Evolutionary conservation across 2,113 vertebrate genomes (phyloP).

Genomic region (Scolopax mira): DNA sequence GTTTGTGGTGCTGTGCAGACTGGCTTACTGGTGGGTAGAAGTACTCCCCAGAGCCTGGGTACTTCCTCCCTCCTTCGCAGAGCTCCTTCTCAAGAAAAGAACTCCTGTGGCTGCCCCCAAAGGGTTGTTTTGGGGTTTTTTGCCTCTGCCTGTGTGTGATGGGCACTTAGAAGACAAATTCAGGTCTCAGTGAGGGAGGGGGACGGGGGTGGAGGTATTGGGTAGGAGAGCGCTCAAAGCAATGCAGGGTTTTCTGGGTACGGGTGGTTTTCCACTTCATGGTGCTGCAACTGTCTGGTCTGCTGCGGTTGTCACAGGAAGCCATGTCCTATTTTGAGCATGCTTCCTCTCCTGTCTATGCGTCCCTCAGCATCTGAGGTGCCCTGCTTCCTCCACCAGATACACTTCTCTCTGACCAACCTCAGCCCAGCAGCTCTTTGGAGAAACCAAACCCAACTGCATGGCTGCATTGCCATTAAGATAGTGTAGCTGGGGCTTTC

Average conservation of each 20-base stretch:
- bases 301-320: slow-evolving; percentile 6
- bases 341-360: not conserved
- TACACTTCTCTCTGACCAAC: not conserved
- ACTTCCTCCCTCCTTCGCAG: not conserved
- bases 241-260: slow-evolving; percentile 23
- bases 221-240: not conserved
- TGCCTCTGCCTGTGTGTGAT: not conserved
- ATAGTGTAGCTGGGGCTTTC: not conserved
- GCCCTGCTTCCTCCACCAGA: not conserved
- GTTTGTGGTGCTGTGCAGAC: not conserved
- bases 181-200: not conserved
- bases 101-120: not conserved
- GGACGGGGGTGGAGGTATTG: not conserved
- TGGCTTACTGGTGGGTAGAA: not conserved
- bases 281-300: slow-evolving; percentile 26
- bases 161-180: not conserved
- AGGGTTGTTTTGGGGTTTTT: not conserved
- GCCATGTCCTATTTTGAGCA: slow-evolving; percentile 31
- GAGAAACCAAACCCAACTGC: not conserved
- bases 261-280: slow-evolving; percentile 11
- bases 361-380: not conserved
- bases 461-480: not conserved
- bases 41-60: not conserved
- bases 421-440: not conserved
- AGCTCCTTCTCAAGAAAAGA: slow-evolving; percentile 1